Evolutionary conservation across 2,113 vertebrate species (phyloP).

Genomic region (Perca schrenkii): DNA sequence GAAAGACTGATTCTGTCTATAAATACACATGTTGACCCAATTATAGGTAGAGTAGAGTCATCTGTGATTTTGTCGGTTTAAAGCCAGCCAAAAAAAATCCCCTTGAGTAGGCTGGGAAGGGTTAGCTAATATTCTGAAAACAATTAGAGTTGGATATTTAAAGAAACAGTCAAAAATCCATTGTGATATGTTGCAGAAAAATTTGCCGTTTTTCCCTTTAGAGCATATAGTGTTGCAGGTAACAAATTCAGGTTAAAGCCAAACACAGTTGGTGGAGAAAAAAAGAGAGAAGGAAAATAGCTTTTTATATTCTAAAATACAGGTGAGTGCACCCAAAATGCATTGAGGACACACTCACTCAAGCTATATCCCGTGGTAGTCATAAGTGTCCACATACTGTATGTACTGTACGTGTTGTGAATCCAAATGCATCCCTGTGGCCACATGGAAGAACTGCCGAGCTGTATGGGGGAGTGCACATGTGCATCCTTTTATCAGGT

Average conservation of each 20-base stretch:
- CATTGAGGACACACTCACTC: not conserved
- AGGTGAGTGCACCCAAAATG: not conserved
- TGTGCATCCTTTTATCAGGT: constrained; percentile 39
- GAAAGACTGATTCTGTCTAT: constrained; percentile 61
- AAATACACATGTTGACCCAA: constrained; percentile 78
- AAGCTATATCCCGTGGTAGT: not conserved
- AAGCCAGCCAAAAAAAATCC: constrained; percentile 59
- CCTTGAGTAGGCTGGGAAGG: constrained; percentile 52
- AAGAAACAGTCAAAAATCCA: constrained; percentile 19
- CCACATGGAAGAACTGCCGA: not conserved
- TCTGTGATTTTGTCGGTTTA: constrained; percentile 70
- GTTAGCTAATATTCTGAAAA: constrained; percentile 51
- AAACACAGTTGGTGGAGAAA: not conserved
- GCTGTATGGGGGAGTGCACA: constrained; percentile 29
- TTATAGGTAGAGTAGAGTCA: constrained; percentile 75
- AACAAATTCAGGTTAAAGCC: not conserved
- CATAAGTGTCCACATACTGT: not conserved
- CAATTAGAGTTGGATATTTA: constrained; percentile 56
- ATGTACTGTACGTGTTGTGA: not conserved
- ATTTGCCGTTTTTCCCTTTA: not conserved
- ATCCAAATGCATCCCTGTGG: constrained; percentile 8
- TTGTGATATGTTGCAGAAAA: not conserved
- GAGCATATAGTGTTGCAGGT: too few relatives aligned
- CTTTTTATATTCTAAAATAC: not conserved
- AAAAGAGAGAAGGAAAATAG: not conserved